phyloP scores from a whole-genome alignment of 2,888 invertebrate genomes.

The Crioceris asparagi region DNA sequence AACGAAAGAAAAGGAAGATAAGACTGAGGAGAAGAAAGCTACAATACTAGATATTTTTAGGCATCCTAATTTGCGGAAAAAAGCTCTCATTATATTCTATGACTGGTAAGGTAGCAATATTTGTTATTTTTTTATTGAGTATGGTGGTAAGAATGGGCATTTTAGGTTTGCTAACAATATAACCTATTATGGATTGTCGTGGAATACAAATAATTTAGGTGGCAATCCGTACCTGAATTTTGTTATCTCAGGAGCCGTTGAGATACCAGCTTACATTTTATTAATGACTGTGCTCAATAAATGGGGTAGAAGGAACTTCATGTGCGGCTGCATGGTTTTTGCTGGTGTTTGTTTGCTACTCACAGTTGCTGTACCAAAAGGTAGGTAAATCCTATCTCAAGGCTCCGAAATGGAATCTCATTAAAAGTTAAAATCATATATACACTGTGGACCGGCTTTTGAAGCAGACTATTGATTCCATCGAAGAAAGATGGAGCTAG shows the following conservation, averaged over 20 bases:
- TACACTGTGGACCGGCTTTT: too few relatives aligned
- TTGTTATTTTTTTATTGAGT: too few relatives aligned
- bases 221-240: constrained; percentile 66
- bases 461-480: too few relatives aligned
- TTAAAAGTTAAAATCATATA: too few relatives aligned
- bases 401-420: too few relatives aligned
- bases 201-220: constrained; percentile 62
- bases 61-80: constrained; percentile 53
- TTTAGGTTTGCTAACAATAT: constrained; percentile 69
- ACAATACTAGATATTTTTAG: constrained; percentile 44
- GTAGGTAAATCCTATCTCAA: constrained; percentile 39
- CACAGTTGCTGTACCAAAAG: constrained; percentile 46
- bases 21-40: constrained; percentile 13
- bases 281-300: constrained; percentile 55
- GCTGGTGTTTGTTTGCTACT: constrained; percentile 49
- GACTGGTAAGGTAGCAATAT: constrained; percentile 66
- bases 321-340: constrained; percentile 57
- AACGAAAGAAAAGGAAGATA: constrained; percentile 19
- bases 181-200: constrained; percentile 67
- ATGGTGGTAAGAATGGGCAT: too few relatives aligned
- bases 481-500: too few relatives aligned
- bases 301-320: constrained; percentile 57
- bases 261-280: constrained; percentile 61
- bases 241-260: constrained; percentile 62
- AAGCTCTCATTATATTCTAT: constrained; percentile 58